These are phyloP conservation scores for Conus betulinus DNA, from an alignment of 1,140 invertebrate species.

Conservation along the genomic window DNA sequence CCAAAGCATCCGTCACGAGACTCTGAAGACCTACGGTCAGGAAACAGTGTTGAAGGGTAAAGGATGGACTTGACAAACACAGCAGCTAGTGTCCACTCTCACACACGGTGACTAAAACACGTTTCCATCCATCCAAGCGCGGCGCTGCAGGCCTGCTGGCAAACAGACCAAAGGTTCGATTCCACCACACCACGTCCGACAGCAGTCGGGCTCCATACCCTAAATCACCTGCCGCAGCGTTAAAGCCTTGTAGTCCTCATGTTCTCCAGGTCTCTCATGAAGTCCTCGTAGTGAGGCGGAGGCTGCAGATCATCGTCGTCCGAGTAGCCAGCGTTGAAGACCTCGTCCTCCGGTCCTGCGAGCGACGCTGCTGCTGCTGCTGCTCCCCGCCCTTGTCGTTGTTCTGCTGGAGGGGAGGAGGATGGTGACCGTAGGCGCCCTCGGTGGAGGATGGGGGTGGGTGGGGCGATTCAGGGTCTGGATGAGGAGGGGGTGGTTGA, in stretches of 20 bases:
- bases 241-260: conserved; percentile 40
- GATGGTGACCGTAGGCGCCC: background rate
- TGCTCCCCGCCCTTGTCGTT: conserved; percentile 16
- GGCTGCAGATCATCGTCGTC: conserved; percentile 29
- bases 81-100: background rate
- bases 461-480: background rate
- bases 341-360: conserved; percentile 19
- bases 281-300: conserved; percentile 46
- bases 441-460: background rate
- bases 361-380: background rate
- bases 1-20: too few species aligned
- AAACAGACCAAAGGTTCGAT: background rate
- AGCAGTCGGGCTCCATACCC: background rate
- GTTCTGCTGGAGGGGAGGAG: background rate
- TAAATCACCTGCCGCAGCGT: background rate
- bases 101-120: background rate
- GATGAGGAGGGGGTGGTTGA: background rate
- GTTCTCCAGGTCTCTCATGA: conserved; percentile 35
- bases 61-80: background rate
- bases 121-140: too few species aligned
- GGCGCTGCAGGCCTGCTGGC: background rate
- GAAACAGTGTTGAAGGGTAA: too few species aligned
- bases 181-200: background rate
- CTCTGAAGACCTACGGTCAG: too few species aligned
- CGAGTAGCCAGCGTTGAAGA: conserved; percentile 20